Evolutionary conservation across 2,797 vertebrate species (phyloP).

Genomic region (Enteromius unitaeniatus): DNA sequence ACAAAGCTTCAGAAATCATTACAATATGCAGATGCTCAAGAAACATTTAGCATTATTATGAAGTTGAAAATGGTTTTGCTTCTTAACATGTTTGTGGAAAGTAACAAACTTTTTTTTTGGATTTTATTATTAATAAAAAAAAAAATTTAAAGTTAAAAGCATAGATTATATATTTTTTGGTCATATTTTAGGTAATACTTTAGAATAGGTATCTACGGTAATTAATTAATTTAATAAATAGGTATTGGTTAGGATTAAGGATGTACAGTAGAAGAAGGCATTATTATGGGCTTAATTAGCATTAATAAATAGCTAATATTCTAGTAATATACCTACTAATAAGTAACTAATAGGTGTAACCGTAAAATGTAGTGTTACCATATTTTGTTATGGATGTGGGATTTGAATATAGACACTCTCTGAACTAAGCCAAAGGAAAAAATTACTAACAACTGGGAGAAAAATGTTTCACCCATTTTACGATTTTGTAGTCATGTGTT

Average conservation of each 20-base stretch:
- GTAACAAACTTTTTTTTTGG: rapidly evolving
- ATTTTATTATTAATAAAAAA: too few relatives aligned
- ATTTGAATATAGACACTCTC: background rate
- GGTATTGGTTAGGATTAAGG: too few relatives aligned
- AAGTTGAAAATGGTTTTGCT: background rate
- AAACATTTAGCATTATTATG: background rate
- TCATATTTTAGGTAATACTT: too few relatives aligned
- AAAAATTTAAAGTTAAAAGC: background rate
- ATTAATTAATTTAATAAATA: too few relatives aligned
- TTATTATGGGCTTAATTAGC: too few relatives aligned
- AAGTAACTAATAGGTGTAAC: too few relatives aligned
- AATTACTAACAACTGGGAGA: background rate
- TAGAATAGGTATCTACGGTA: too few relatives aligned
- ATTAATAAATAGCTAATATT: too few relatives aligned
- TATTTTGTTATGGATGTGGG: background rate
- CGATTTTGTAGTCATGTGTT: background rate
- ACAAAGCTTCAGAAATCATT: background rate
- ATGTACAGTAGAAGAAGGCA: too few relatives aligned
- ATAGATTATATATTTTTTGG: background rate
- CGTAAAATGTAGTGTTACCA: too few relatives aligned
- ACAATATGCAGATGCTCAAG: background rate
- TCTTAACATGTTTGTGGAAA: background rate
- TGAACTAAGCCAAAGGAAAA: background rate
- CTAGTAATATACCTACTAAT: too few relatives aligned
- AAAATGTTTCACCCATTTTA: background rate